These are phyloP conservation scores for Brachypterus glaber DNA, from an alignment of 2,888 invertebrate genomes.

Conservation along the genomic window DNA sequence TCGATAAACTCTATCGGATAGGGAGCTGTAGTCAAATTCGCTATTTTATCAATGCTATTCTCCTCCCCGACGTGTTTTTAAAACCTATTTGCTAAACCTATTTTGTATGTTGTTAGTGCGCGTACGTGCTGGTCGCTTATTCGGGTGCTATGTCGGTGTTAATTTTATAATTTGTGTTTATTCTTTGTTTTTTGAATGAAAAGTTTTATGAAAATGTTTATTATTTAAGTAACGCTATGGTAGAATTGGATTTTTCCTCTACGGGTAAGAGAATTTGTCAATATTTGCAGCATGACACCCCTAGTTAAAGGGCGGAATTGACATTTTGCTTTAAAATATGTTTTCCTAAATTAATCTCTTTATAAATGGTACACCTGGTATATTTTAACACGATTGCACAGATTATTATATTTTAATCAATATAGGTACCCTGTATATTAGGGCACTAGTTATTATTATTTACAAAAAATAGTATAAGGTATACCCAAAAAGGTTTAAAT, in stretches of 20 bases:
- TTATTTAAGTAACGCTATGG: conserved; percentile 28
- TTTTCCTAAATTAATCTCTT: background rate
- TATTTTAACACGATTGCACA: background rate
- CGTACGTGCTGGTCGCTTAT: conserved; percentile 14
- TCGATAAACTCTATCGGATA: too few species aligned
- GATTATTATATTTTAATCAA: too few species aligned
- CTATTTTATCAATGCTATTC: background rate
- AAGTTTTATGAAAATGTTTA: conserved; percentile 27
- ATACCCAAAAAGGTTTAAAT: too few species aligned
- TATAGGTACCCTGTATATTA: too few species aligned
- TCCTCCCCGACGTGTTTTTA: conserved; percentile 9
- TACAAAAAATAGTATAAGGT: too few species aligned
- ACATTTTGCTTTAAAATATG: conserved; percentile 28
- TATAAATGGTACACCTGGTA: background rate
- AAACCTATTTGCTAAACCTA: too few species aligned
- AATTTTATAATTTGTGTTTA: conserved; percentile 17
- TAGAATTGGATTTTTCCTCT: conserved; percentile 34
- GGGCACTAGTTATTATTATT: too few species aligned
- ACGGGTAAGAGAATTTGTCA: conserved; percentile 30
- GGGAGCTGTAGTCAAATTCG: too few species aligned
- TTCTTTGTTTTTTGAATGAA: conserved; percentile 32
- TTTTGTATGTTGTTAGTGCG: conserved; percentile 18
- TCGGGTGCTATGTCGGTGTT: conserved; percentile 16
- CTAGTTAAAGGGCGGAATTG: conserved; percentile 33
- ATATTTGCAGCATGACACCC: conserved; percentile 26